Evolutionary conservation across 1,140 invertebrate genomes (phyloP), one percentile per base, ranked within the genome.

Genomic region (Pomacea maculata): DNA sequence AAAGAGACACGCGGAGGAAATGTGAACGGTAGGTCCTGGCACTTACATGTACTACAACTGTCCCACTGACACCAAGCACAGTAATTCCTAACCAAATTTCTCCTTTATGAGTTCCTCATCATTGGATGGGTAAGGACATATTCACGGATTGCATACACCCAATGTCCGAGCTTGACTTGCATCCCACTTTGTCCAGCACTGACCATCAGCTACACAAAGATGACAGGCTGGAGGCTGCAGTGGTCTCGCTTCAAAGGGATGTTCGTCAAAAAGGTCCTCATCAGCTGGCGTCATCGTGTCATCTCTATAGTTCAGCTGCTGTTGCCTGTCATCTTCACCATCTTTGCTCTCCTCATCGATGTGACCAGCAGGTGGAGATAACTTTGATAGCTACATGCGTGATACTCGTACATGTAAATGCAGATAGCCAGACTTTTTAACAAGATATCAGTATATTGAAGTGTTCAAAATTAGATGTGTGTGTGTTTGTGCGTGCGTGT

Each of bases 231-330:
- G 63, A 4, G 25, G 19, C 72, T 82, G 72, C 14, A 65, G 63
- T 21, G 71, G 72, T 79, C 61, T 19, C 67, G 73, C 12, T 87
- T 92, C 63, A 80, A 82, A 63, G 90, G 88, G 7, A 89, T 92
- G 86, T 79, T 91, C 54, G 75, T 88, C 1, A 92, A 92, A 80
- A 87, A 90, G 79, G 75, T 86, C 2, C 83, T 90, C 34, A 87
- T 91, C 75, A 87, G 87, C 14, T 80, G 85, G n/a, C 77, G 91
- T 52, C 91, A 91, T 79, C 82, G 81, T 61, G 57, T 63, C n/a
- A 64, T 83, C n/a, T 88, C 87, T 19, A 63, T 88, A 10, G 85
- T 88, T 10, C 88, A 92, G 82, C 78, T 91, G 45, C 73, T 88
- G 11, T 80, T 92, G 5, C 91, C 91, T 10, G 82, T 90, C 21